Conservation (phyloP, 2,888 invertebrate genomes). For the Cordilura impudica region DNA sequence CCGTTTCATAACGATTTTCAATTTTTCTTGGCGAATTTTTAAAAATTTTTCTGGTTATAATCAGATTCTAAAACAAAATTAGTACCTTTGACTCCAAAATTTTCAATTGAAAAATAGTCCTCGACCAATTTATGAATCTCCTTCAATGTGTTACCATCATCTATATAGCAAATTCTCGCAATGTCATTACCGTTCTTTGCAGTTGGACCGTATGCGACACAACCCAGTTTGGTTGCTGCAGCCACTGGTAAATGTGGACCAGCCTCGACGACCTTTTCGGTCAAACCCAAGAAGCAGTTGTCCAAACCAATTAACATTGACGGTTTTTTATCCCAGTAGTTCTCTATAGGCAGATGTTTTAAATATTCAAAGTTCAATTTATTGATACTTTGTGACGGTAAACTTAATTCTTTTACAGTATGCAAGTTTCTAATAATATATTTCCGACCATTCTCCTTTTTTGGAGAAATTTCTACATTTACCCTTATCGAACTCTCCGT, state of each 20-base stretch:
- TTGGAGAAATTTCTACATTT: slow-evolving; percentile 13
- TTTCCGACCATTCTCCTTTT: not conserved
- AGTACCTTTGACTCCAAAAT: slow-evolving; percentile 9
- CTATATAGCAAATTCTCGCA: slow-evolving; percentile 33
- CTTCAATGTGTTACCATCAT: not conserved
- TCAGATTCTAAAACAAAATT: slow-evolving; percentile 24
- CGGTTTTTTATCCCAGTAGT: slow-evolving; percentile 4
- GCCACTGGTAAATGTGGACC: slow-evolving; percentile 21
- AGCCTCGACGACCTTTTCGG: slow-evolving; percentile 8
- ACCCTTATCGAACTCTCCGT: slow-evolving; percentile 33
- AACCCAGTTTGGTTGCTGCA: slow-evolving; percentile 34
- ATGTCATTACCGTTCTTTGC: not conserved
- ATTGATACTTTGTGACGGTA: slow-evolving; percentile 33
- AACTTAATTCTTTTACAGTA: slow-evolving; percentile 4
- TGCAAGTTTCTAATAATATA: slow-evolving; percentile 18
- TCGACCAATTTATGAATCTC: slow-evolving; percentile 29
- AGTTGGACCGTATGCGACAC: slow-evolving; percentile 43
- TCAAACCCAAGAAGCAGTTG: not conserved
- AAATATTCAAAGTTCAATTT: not conserved
- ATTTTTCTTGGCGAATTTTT: slow-evolving; percentile 28
- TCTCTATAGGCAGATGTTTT: slow-evolving; percentile 10
- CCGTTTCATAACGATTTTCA: slow-evolving; percentile 39
- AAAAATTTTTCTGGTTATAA: slow-evolving; percentile 32
- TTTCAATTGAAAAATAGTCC: slow-evolving; percentile 39
- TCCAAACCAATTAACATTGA: slow-evolving; percentile 22